Evolutionary conservation across 2,888 invertebrate genomes (phyloP), one percentile per base, ranked within the genome.

Genomic region (Lordiphosa andalusiaca): DNA sequence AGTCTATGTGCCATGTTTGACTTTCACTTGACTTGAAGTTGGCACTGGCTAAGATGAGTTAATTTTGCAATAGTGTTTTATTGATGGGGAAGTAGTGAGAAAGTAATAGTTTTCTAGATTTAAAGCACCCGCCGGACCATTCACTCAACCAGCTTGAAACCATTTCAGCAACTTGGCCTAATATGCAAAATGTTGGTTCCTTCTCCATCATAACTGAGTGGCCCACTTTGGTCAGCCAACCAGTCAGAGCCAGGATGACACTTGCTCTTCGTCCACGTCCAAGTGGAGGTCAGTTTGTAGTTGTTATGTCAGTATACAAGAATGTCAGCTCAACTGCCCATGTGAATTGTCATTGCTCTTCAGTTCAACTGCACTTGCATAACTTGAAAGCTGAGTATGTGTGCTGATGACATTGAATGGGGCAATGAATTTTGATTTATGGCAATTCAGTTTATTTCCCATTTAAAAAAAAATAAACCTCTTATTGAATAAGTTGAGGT

Each of bases 261-360:
- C 12, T 13, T 12, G 13, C 23, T 25, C 7, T 30, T 30, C n/a
- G 2, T 21, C 19, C 12, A 23, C 6, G 21, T 33, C 35, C 35
- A 30, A 25, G 16, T 23, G 35, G 37, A 23, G 40, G 37, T 51
- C 30, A 36, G 46, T 44, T 33, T 19, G 21, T 10, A 10, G 40
- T 33, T 19, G 48, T 41, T 35, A 23, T 37, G 46, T 30, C 51
- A 36, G 42, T 25, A 39, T 46, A 16, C 53, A 53, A 37, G 65
- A 65, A 64, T 65, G 65, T 35, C 65, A 54, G 65, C 53, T 53
- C 66, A 49, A 50, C 38, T 47, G 46, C 16, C 33, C 49, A 37
- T 41, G n/a, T 33, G 30, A 3, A 44, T 35, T 63, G 50, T 30
- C 42, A 33, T 38, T 39, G 55, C 38, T 33, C 13, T 30, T 23